A percentile compares a stretch with the other conserved stretches of the same genome.
phyloP scores from a whole-genome alignment of 2,113 vertebrate species.

The Corythoichthys intestinalis region DNA sequence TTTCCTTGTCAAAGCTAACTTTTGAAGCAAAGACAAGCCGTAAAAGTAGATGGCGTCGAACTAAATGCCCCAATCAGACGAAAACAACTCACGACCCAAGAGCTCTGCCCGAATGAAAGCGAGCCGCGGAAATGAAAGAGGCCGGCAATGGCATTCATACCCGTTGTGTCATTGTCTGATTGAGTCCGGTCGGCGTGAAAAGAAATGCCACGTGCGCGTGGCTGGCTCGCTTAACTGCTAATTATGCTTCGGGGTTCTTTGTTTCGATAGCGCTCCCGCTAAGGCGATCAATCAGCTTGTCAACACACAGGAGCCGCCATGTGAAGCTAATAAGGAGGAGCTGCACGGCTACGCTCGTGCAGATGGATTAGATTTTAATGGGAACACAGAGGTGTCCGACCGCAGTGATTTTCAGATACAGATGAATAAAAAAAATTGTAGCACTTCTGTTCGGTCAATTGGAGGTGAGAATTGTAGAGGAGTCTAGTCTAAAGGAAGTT shows the following conservation, averaged over 20 bases:
- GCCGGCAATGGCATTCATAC: background rate
- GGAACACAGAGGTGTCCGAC: background rate
- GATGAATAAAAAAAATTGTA: background rate
- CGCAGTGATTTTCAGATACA: background rate
- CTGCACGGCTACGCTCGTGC: background rate
- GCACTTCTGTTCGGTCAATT: background rate
- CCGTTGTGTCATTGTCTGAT: background rate
- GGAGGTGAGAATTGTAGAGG: no score
- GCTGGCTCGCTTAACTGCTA: background rate
- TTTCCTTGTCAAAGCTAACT: background rate
- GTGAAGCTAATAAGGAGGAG: background rate
- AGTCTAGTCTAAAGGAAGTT: no score
- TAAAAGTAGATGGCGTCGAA: background rate
- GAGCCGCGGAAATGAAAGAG: background rate
- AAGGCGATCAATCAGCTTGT: background rate
- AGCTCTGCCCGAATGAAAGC: background rate
- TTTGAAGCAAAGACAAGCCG: background rate
- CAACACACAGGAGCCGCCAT: background rate
- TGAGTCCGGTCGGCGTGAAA: constrained; percentile 1
- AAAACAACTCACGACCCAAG: background rate
- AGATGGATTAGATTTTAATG: background rate
- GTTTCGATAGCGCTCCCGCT: background rate
- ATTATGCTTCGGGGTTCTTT: background rate
- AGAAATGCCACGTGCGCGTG: background rate
- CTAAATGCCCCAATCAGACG: background rate